Percentiles rank a stretch among this genome's conserved stretches.
These are phyloP conservation scores for Spinus olivaceus DNA, from an alignment of 2,797 vertebrate species.

Conservation along the genomic window DNA sequence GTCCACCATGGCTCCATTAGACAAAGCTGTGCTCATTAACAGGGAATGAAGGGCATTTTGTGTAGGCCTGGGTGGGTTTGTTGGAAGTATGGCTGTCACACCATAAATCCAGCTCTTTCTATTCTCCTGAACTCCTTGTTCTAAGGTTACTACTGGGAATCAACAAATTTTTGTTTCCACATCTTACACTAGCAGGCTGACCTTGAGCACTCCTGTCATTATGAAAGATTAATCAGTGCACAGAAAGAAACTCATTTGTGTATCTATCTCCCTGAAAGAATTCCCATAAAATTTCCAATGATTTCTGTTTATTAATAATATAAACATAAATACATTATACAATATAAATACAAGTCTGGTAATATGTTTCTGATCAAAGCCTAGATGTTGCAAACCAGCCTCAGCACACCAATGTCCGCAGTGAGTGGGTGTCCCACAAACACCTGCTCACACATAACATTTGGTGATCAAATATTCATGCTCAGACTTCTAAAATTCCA, in stretches of 20 bases:
- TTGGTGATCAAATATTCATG: background rate
- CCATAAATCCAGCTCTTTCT: background rate
- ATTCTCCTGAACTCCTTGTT: background rate
- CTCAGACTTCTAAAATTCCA: background rate
- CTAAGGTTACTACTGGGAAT: background rate
- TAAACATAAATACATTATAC: no score
- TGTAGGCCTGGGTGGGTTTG: background rate
- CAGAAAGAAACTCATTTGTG: background rate
- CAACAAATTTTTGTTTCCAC: background rate
- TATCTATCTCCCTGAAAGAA: background rate
- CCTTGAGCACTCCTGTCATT: background rate
- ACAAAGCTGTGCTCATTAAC: background rate
- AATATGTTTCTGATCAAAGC: background rate
- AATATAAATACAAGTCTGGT: background rate
- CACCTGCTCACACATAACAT: background rate
- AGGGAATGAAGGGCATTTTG: background rate
- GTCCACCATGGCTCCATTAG: constrained; percentile 11
- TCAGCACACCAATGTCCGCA: background rate
- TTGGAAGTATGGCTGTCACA: background rate
- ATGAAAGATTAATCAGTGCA: background rate
- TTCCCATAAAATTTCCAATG: background rate
- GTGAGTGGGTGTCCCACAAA: background rate
- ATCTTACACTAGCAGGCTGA: background rate
- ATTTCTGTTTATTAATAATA: background rate
- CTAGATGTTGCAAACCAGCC: background rate